Conservation (phyloP, 2,888 invertebrate species). For the Steinernema hermaphroditum region DNA sequence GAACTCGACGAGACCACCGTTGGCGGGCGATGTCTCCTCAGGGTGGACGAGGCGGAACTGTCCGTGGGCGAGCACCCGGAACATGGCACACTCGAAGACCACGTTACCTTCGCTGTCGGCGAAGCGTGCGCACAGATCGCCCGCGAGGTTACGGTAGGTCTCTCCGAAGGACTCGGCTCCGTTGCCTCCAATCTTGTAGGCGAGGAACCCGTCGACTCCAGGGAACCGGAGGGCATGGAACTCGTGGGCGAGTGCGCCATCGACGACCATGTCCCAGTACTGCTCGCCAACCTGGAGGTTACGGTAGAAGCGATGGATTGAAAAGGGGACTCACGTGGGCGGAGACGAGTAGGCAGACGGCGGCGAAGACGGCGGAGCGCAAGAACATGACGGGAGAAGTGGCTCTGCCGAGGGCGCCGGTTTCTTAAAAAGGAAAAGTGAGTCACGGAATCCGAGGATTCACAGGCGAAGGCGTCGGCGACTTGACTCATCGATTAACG, state of each 20-base stretch:
- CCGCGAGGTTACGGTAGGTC: not conserved
- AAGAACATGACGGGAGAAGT: conserved; percentile 14
- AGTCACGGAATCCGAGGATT: conserved; percentile 2
- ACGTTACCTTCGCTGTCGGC: not conserved
- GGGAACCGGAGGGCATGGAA: not conserved
- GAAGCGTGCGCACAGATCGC: not conserved
- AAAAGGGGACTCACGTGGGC: not conserved
- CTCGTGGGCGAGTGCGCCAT: not conserved
- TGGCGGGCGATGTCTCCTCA: not conserved
- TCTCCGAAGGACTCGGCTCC: conserved; percentile 5
- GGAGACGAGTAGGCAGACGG: not conserved
- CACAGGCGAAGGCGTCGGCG: conserved; percentile 3
- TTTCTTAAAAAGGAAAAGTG: conserved; percentile 1
- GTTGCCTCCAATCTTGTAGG: not conserved
- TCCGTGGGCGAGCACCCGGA: not conserved
- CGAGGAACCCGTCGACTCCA: not conserved
- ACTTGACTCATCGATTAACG: conserved; percentile 4
- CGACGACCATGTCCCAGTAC: not conserved
- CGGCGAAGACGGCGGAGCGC: not conserved
- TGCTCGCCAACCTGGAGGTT: not conserved
- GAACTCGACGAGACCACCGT: conserved; percentile 1
- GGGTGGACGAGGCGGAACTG: not conserved
- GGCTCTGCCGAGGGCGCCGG: not conserved
- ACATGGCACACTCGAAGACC: not conserved
- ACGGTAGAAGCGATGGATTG: not conserved